phyloP scores from a whole-genome alignment of 2,113 vertebrate species.

The Ceyx melanurus region DNA sequence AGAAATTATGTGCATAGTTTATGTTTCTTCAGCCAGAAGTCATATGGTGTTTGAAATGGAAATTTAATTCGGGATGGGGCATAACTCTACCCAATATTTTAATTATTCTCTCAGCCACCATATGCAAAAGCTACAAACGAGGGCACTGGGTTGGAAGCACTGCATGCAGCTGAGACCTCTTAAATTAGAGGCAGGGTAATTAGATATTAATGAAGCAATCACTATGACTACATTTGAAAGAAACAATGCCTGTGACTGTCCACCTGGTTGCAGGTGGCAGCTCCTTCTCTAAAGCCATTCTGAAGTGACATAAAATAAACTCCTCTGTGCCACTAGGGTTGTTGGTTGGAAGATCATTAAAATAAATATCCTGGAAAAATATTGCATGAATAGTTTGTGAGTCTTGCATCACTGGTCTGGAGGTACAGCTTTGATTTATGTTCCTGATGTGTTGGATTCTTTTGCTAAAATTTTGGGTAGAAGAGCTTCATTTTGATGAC shows the following conservation, averaged over 20 bases:
- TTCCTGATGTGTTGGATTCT: background rate
- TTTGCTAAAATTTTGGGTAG: background rate
- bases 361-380: background rate
- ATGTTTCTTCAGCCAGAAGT: background rate
- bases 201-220: background rate
- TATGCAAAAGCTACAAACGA: background rate
- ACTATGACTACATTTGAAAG: background rate
- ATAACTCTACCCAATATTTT: background rate
- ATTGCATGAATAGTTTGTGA: background rate
- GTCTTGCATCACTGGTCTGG: background rate
- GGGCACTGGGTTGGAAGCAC: background rate
- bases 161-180: background rate
- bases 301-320: background rate
- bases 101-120: background rate
- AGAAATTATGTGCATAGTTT: background rate
- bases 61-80: background rate
- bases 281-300: background rate
- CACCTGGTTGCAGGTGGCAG: background rate
- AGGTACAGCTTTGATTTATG: background rate
- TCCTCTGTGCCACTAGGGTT: background rate
- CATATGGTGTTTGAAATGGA: background rate
- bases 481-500: background rate
- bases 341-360: background rate
- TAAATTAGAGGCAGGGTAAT: background rate
- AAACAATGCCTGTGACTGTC: background rate